Percentiles rank a stretch among this genome's conserved stretches.
Evolutionary conservation across 2,113 vertebrate genomes (phyloP).

Genomic region (Galemys pyrenaicus): DNA sequence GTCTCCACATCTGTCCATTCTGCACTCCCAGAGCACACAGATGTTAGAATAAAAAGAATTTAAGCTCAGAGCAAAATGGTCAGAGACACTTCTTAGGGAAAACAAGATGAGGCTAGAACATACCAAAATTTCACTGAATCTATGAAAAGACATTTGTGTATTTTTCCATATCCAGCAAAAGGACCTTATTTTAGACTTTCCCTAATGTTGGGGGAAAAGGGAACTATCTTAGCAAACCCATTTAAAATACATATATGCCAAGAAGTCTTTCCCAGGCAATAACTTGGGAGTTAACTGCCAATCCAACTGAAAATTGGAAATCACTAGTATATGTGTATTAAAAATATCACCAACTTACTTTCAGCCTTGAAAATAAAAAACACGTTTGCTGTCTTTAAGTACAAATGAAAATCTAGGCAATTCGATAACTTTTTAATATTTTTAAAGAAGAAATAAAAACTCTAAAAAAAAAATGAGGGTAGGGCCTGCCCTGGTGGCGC

Average conservation of each 20-base stretch:
- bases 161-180: neutral
- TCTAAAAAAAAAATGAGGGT: neutral
- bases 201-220: neutral
- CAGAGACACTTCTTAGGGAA: neutral
- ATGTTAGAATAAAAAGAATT: neutral
- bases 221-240: neutral
- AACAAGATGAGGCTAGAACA: neutral
- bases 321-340: neutral
- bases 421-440: neutral
- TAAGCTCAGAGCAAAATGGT: neutral
- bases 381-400: neutral
- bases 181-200: neutral
- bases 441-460: neutral
- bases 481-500: too few species aligned
- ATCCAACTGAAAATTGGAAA: neutral
- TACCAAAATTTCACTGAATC: neutral
- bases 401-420: neutral
- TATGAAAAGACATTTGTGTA: neutral
- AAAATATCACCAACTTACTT: conserved; percentile 21
- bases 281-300: neutral
- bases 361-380: conserved; percentile 40
- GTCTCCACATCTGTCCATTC: neutral
- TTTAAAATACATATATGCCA: neutral
- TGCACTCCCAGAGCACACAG: neutral
- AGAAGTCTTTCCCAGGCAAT: neutral